Percentiles rank a stretch among this genome's conserved stretches.
Conservation (phyloP, 2,888 invertebrate genomes). For the Conistra vaccinii region DNA sequence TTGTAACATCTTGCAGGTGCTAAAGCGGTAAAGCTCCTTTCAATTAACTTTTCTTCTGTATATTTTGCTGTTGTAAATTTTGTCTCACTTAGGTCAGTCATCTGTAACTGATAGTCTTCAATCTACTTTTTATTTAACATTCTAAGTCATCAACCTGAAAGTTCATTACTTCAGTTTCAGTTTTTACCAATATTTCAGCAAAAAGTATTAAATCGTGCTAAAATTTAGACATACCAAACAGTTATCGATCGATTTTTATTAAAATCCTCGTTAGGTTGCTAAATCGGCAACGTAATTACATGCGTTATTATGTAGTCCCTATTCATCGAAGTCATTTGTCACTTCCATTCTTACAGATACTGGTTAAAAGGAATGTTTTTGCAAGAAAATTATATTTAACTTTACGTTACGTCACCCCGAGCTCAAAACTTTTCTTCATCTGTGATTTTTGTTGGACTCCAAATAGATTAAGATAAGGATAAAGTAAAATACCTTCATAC, state of each 20-base stretch:
- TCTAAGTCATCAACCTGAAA: conserved; percentile 20
- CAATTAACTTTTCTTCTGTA: background rate
- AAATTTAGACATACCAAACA: background rate
- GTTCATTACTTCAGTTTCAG: conserved; percentile 16
- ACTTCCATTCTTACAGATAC: conserved; percentile 65
- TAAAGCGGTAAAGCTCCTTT: background rate
- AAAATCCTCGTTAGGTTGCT: conserved; percentile 30
- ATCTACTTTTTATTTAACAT: conserved; percentile 1
- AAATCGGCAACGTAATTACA: conserved; percentile 26
- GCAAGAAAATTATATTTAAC: conserved; percentile 16
- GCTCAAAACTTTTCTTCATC: background rate
- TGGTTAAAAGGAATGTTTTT: conserved; percentile 46
- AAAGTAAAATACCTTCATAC: background rate
- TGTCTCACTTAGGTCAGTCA: background rate
- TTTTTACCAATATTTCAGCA: conserved; percentile 29
- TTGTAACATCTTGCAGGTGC: background rate
- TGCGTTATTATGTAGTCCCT: conserved; percentile 47
- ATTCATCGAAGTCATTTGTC: conserved; percentile 73
- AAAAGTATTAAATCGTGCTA: conserved; percentile 30
- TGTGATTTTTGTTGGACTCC: background rate
- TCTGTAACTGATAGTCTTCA: background rate
- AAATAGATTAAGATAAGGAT: too few species aligned
- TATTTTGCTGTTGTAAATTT: background rate
- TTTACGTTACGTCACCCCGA: conserved; percentile 33
- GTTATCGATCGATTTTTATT: conserved; percentile 23